Conservation (phyloP, 2,797 vertebrate species). For the Enteromius mattozi region DNA sequence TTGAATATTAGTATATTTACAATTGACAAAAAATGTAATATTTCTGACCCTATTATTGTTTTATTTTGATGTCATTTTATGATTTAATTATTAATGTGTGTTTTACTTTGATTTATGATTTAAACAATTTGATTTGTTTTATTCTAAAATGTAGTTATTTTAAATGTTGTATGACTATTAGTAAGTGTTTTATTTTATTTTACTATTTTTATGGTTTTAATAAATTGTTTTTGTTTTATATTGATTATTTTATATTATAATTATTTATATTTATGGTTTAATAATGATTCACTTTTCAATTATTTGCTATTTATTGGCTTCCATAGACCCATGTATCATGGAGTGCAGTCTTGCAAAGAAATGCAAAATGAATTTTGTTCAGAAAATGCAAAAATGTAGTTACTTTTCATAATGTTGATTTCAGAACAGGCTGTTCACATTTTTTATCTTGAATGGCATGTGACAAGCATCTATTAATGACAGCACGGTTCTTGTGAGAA, state of each 20-base stretch:
- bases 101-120: too few relatives aligned
- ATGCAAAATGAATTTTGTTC: not conserved
- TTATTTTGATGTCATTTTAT: too few relatives aligned
- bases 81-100: too few relatives aligned
- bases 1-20: too few relatives aligned
- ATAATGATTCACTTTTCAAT: not conserved
- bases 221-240: not conserved
- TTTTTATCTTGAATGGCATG: not conserved
- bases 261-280: not conserved
- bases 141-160: not conserved
- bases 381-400: not conserved
- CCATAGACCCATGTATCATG: too few relatives aligned
- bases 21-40: too few relatives aligned
- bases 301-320: too few relatives aligned
- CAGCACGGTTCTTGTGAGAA: conserved; percentile 9
- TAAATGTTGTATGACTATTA: too few relatives aligned
- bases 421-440: not conserved
- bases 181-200: not conserved
- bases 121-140: too few relatives aligned
- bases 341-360: not conserved
- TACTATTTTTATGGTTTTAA: not conserved
- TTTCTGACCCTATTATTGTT: too few relatives aligned
- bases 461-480: not conserved
- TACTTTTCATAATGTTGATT: not conserved
- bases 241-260: not conserved